Evolutionary conservation across 2,888 invertebrate species (phyloP).

Genomic region (Leistus spinibarbis): DNA sequence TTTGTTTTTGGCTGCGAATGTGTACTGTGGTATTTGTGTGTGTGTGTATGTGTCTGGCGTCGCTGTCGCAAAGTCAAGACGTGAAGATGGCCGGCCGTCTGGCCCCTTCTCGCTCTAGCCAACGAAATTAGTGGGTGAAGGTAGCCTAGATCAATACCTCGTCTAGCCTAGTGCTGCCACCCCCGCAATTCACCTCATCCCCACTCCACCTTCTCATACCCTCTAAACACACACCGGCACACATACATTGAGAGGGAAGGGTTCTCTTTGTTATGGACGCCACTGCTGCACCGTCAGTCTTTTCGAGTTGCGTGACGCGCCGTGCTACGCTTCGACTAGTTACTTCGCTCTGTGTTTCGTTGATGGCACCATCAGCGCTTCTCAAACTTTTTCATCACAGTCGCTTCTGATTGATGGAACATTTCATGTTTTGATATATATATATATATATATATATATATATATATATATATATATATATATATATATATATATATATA

Average conservation of each 20-base stretch:
- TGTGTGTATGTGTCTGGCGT: constrained; percentile 29
- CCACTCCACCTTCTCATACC: constrained; percentile 35
- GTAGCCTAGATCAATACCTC: constrained; percentile 58
- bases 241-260: constrained; percentile 34
- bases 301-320: not conserved
- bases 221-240: constrained; percentile 40
- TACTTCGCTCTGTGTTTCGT: not conserved
- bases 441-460: no score
- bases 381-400: not conserved
- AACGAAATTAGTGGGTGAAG: constrained; percentile 58
- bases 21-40: not conserved
- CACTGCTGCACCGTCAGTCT: constrained; percentile 19
- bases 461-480: no score
- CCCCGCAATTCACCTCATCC: constrained; percentile 40
- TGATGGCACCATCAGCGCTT: not conserved
- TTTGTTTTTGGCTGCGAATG: not conserved
- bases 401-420: not conserved
- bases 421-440: not conserved
- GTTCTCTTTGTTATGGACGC: constrained; percentile 23
- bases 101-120: constrained; percentile 47
- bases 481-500: no score
- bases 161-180: constrained; percentile 51
- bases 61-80: constrained; percentile 44
- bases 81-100: constrained; percentile 48
- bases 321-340: constrained; percentile 4